phyloP scores from a whole-genome alignment of 2,888 invertebrate genomes.

The Peribatodes rhomboidaria region DNA sequence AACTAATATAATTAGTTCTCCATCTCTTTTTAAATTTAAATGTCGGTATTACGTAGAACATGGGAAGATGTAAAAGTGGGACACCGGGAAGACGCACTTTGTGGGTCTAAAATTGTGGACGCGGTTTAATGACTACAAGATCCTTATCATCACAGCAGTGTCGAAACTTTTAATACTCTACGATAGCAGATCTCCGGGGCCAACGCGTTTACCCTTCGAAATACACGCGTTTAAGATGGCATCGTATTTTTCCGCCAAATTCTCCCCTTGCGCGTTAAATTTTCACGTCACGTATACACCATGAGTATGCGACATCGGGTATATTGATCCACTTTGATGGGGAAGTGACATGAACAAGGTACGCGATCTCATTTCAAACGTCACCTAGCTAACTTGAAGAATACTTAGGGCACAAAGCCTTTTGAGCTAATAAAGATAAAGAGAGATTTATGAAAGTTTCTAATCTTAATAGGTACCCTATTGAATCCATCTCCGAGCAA shows the following conservation, averaged over 20 bases:
- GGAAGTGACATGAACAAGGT: constrained; percentile 15
- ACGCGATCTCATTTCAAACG: background rate
- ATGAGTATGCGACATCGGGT: constrained; percentile 44
- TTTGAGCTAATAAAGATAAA: no score
- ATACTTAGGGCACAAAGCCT: background rate
- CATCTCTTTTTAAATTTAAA: background rate
- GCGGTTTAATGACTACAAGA: no score
- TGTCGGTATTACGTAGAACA: no score
- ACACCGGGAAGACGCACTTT: no score
- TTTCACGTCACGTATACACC: constrained; percentile 46
- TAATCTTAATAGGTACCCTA: no score
- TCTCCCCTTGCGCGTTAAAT: constrained; percentile 37
- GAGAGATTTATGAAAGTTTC: no score
- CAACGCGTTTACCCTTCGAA: constrained; percentile 29
- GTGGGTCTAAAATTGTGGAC: no score
- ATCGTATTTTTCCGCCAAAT: constrained; percentile 39
- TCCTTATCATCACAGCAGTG: no score
- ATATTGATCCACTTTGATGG: constrained; percentile 34
- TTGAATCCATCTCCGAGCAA: no score
- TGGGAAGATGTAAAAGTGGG: no score
- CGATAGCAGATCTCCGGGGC: background rate
- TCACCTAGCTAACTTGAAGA: background rate
- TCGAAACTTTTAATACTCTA: background rate
- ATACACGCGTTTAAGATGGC: constrained; percentile 36
- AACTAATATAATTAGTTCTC: background rate